A percentile compares a stretch with the other conserved stretches of the same genome.
Evolutionary conservation across 2,113 vertebrate genomes (phyloP).

Genomic region (Alethe diademata): DNA sequence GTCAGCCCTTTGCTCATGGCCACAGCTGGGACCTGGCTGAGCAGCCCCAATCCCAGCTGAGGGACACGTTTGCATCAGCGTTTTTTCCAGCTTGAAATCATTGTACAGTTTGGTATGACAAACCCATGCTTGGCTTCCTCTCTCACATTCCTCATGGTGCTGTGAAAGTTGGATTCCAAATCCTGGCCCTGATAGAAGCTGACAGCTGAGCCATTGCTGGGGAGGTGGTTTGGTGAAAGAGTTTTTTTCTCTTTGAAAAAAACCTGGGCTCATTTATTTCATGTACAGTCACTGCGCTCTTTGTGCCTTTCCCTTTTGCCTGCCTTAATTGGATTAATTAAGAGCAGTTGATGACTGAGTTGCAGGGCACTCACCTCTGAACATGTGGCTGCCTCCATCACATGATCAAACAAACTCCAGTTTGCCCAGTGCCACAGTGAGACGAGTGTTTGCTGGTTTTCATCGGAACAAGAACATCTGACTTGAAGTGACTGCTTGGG

Average conservation of each 20-base stretch:
- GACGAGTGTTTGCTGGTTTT: slow-evolving; percentile 74
- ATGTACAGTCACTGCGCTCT: background rate
- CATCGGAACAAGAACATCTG: slow-evolving; percentile 72
- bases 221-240: background rate
- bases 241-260: background rate
- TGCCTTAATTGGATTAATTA: background rate
- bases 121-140: background rate
- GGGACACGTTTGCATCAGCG: background rate
- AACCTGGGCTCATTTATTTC: background rate
- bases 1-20: background rate
- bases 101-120: background rate
- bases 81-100: background rate
- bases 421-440: slow-evolving; percentile 77
- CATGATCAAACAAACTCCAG: slow-evolving; percentile 91
- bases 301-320: background rate
- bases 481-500: slow-evolving; percentile 75
- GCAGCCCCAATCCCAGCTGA: background rate
- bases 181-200: background rate
- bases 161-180: background rate
- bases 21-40: background rate
- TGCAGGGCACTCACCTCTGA: slow-evolving; percentile 60
- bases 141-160: background rate
- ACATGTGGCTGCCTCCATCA: slow-evolving; percentile 63
- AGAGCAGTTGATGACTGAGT: background rate
- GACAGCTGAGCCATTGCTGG: background rate